Percentiles rank a stretch among this genome's conserved stretches.
phyloP scores from a whole-genome alignment of 2,797 vertebrate species.

The Anolis apletophallus region DNA sequence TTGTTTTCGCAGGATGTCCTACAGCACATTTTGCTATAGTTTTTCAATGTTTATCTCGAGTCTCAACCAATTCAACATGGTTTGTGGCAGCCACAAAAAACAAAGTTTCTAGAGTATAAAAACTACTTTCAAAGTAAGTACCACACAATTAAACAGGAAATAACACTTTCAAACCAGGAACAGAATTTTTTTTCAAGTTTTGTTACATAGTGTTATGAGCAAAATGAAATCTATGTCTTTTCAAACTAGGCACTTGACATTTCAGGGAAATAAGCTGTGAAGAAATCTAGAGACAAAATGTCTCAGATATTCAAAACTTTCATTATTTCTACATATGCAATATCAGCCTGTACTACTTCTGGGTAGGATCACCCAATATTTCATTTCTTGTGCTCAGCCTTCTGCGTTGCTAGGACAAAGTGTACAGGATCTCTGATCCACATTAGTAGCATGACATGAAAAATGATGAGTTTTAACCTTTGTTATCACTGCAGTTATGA shows the following conservation, averaged over 20 bases:
- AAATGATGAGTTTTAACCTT: neutral
- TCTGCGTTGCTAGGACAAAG: slow-evolving; percentile 66
- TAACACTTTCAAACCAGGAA: no score
- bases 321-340: slow-evolving; percentile 58
- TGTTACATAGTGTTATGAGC: neutral
- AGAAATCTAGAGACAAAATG: slow-evolving; percentile 75
- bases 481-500: neutral
- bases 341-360: slow-evolving; percentile 37
- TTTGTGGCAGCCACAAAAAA: no score
- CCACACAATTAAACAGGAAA: no score
- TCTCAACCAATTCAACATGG: no score
- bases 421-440: neutral
- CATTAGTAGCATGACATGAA: neutral
- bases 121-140: no score
- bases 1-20: no score
- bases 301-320: slow-evolving; percentile 75
- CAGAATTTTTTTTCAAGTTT: no score
- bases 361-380: neutral
- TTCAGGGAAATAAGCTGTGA: slow-evolving; percentile 72
- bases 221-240: slow-evolving; percentile 65
- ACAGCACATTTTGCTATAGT: no score
- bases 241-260: slow-evolving; percentile 48
- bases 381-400: slow-evolving; percentile 60
- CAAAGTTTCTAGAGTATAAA: no score
- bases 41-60: no score